Evolutionary conservation across 2,113 vertebrate species (phyloP), one percentile per base, ranked within the genome.

Genomic region (Malurus elegans): DNA sequence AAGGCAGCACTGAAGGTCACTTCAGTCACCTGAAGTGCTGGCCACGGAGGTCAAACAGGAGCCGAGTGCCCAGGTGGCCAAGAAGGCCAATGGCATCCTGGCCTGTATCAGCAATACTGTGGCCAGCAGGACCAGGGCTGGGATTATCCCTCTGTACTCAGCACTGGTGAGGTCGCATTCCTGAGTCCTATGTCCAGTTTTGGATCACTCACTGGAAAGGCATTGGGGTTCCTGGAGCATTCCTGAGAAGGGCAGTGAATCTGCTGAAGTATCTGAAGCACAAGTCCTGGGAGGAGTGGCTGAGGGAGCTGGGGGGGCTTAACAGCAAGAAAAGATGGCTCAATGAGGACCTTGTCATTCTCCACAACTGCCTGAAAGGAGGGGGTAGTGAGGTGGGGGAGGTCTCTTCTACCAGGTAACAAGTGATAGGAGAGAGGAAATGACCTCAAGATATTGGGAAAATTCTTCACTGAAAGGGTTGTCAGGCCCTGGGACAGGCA

Each of bases 131-230:
- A 32, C 5, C 10, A 42, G 31, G 23, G n/a, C 9, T 25, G 21
- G 2, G n/a, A 42, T 54, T 14, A 0, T 48, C 6, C 2, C n/a
- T 13, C 8, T 14, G 12, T 34, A 29, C 44, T 24, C 0, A 0
- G 50, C 20, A 45, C 18, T 65, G 21, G 8, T 65, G 64, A 65
- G 50, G 50, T 38, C 5, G 2, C 15, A 32, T n/a, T 26, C 36
- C 73, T 23, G 51, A 58, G 28, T 34, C 21, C 38, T 65, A 10
- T 65, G 6, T 20, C 34, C 38, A 28, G 18, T 47, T 87, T 58
- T 65, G 34, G 51, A n/a, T 26, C 1, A 0, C 21, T 42, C 38
- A 15, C 20, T 47, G 4, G 12, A 76, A 53, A 25, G 18, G 47
- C n/a, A 18, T 2, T 34, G 32, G 38, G 48, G 23, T 62, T 6